Percentiles rank a stretch among this genome's conserved stretches.
These are phyloP conservation scores for Bagarius yarrelli DNA, from an alignment of 2,113 vertebrate species.

Conservation along the genomic window DNA sequence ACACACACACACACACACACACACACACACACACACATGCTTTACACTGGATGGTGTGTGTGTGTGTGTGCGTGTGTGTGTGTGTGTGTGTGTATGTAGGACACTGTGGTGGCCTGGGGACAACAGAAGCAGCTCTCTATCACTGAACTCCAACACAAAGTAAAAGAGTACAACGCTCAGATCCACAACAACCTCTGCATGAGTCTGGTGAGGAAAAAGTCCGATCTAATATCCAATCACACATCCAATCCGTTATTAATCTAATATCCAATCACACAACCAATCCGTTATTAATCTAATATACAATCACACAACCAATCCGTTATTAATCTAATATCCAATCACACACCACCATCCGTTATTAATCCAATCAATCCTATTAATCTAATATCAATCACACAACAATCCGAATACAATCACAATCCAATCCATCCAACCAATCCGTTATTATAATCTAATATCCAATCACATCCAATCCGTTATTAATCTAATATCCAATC, in stretches of 20 bases:
- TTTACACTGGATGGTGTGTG: too few relatives aligned
- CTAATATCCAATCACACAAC: neutral
- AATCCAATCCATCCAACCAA: too few relatives aligned
- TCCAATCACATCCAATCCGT: too few relatives aligned
- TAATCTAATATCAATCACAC: too few relatives aligned
- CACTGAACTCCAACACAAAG: constrained; percentile 82
- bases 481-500: too few relatives aligned
- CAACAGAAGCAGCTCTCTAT: constrained; percentile 77
- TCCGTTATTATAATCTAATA: too few relatives aligned
- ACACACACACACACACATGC: too few relatives aligned
- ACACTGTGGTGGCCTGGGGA: constrained; percentile 80
- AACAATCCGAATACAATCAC: too few relatives aligned
- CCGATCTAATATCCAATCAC: neutral
- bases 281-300: neutral
- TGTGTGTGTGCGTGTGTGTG: too few relatives aligned
- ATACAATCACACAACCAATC: neutral
- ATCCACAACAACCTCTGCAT: constrained; percentile 94
- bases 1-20: constrained; percentile 10
- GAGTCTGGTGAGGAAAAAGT: constrained; percentile 77
- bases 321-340: neutral
- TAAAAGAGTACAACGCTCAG: constrained; percentile 92
- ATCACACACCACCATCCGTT: neutral
- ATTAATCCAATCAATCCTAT: too few relatives aligned
- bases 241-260: too few relatives aligned
- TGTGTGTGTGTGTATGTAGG: constrained; percentile 65